Conservation (phyloP, 2,113 vertebrate genomes). For the Tachuris rubrigastra region DNA sequence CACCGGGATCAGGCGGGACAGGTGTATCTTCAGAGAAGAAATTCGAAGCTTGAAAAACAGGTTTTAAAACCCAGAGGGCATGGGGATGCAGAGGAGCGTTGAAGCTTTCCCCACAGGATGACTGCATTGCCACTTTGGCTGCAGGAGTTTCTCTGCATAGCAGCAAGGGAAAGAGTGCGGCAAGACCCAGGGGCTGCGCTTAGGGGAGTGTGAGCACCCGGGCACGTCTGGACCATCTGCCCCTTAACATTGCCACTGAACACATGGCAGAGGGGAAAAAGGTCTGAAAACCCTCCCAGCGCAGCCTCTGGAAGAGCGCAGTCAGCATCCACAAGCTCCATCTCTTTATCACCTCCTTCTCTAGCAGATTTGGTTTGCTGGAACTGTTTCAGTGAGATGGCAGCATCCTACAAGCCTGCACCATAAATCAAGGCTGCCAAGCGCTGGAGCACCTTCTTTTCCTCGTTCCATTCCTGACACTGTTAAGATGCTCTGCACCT, state of each 20-base stretch:
- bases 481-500: neutral
- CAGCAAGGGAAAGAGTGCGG: neutral
- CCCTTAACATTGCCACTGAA: neutral
- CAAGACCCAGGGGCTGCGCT: neutral
- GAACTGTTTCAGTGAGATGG: neutral
- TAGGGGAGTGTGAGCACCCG: rapidly evolving
- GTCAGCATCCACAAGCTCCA: neutral
- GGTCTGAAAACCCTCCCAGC: neutral
- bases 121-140: neutral
- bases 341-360: neutral
- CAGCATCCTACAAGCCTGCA: neutral
- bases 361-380: neutral
- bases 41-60: conserved; percentile 48
- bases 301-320: neutral
- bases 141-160: conserved; percentile 42
- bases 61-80: conserved; percentile 56
- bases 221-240: neutral
- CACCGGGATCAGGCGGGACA: conserved; percentile 9
- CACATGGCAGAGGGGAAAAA: neutral
- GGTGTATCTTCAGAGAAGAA: conserved; percentile 54
- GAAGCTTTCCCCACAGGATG: conserved; percentile 25
- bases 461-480: neutral
- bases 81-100: conserved; percentile 7
- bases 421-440: neutral
- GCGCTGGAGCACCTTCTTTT: neutral